Conservation (phyloP, 2,888 invertebrate species). For the Spilarctia lutea region DNA sequence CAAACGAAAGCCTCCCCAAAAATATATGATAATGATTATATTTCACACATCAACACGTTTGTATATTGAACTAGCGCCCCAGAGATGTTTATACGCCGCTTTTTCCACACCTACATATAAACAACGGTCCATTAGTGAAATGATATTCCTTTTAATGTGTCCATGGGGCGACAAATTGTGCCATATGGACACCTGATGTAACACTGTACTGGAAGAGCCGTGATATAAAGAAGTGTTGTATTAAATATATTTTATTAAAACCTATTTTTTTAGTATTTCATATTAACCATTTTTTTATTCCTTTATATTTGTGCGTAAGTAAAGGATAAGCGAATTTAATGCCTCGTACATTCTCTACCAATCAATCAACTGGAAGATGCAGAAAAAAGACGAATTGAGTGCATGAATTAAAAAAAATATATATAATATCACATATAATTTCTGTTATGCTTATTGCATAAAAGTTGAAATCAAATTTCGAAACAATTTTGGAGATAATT, state of each 20-base stretch:
- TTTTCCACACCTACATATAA: constrained; percentile 63
- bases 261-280: too few relatives aligned
- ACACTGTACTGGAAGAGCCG: constrained; percentile 44
- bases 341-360: not conserved
- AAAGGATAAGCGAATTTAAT: not conserved
- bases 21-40: constrained; percentile 45
- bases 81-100: constrained; percentile 51
- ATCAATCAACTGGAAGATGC: not conserved
- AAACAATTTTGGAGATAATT: not conserved
- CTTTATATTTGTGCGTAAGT: not conserved
- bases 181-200: constrained; percentile 53
- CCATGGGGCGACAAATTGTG: constrained; percentile 69
- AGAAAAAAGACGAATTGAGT: not conserved
- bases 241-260: not conserved
- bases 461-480: not conserved
- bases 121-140: constrained; percentile 79
- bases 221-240: constrained; percentile 2
- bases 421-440: not conserved
- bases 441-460: not conserved
- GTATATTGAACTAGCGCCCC: constrained; percentile 59
- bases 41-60: constrained; percentile 58
- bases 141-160: constrained; percentile 79
- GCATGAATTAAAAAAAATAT: not conserved
- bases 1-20: constrained; percentile 22
- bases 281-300: not conserved